These are phyloP conservation scores for Thaumatotibia leucotreta DNA, from an alignment of 1,140 invertebrate genomes.

Conservation along the genomic window DNA sequence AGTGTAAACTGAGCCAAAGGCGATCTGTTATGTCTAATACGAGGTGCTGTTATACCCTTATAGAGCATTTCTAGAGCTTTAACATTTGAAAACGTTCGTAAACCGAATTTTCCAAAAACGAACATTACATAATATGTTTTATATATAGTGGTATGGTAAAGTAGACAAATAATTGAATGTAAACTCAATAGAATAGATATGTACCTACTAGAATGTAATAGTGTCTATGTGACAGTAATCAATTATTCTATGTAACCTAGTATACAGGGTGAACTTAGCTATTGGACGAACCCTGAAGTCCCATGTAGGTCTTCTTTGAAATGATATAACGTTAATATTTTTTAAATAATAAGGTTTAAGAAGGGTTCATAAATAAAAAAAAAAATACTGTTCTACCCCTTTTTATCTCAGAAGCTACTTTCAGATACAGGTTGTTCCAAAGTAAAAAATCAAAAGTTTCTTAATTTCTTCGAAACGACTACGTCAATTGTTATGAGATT, in stretches of 20 bases:
- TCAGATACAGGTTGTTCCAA: too few relatives aligned
- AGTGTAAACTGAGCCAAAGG: constrained; percentile 64
- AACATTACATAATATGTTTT: neutral
- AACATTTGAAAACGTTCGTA: constrained; percentile 45
- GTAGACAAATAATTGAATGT: neutral
- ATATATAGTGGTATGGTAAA: neutral
- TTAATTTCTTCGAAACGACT: too few relatives aligned
- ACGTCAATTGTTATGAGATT: too few relatives aligned
- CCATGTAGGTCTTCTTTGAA: too few relatives aligned
- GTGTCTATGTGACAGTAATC: neutral
- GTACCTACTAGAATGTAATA: neutral
- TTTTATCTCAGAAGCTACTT: too few relatives aligned
- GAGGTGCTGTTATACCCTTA: constrained; percentile 63
- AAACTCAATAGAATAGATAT: neutral
- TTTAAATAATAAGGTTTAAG: too few relatives aligned
- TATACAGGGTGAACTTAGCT: too few relatives aligned
- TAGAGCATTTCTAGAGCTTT: constrained; percentile 58
- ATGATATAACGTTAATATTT: too few relatives aligned
- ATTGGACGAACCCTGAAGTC: too few relatives aligned
- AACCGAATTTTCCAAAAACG: constrained; percentile 47
- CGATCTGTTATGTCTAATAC: constrained; percentile 55
- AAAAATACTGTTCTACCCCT: too few relatives aligned
- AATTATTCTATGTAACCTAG: neutral
- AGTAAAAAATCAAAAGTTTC: too few relatives aligned
- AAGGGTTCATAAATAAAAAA: too few relatives aligned